Evolutionary conservation across 2,113 vertebrate species (phyloP).

Genomic region (Notothenia coriiceps): DNA sequence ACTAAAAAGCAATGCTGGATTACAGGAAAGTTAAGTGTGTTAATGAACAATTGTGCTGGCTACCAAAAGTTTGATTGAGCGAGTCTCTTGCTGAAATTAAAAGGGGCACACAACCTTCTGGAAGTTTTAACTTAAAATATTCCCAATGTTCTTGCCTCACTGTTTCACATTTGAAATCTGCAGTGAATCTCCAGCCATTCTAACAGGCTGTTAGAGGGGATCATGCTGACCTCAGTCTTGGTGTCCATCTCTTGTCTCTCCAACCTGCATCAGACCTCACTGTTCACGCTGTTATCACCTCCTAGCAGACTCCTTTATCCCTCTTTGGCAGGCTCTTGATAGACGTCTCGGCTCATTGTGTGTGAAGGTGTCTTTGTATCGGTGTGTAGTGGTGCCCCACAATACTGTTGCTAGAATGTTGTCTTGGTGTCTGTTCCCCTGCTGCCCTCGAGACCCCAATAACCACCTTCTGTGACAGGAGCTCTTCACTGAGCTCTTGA

Average conservation of each 20-base stretch:
- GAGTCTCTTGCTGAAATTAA: background rate
- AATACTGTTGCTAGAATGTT: constrained; percentile 67
- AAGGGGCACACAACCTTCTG: background rate
- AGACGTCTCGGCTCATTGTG: constrained; percentile 61
- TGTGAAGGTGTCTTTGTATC: constrained; percentile 67
- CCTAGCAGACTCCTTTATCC: constrained; percentile 46
- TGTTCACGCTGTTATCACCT: constrained; percentile 44
- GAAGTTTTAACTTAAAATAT: background rate
- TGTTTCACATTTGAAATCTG: background rate
- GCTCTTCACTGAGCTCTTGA: constrained; percentile 33
- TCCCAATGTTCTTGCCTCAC: background rate
- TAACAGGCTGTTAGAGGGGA: constrained; percentile 38
- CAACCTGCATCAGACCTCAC: constrained; percentile 16
- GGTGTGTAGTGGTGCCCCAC: constrained; percentile 63
- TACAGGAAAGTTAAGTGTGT: background rate
- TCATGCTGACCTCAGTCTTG: constrained; percentile 17
- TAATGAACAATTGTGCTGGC: background rate
- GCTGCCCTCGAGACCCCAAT: constrained; percentile 71
- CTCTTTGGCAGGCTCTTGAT: constrained; percentile 54
- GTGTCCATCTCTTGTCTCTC: constrained; percentile 39
- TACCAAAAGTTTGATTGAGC: background rate
- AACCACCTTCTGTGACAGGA: constrained; percentile 58
- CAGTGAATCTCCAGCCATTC: constrained; percentile 6
- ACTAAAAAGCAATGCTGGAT: background rate
- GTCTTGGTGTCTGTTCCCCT: constrained; percentile 67